Base-by-base conservation (phyloP, 1,140 invertebrate genomes). In the Rhyacophila brunnea region DNA sequence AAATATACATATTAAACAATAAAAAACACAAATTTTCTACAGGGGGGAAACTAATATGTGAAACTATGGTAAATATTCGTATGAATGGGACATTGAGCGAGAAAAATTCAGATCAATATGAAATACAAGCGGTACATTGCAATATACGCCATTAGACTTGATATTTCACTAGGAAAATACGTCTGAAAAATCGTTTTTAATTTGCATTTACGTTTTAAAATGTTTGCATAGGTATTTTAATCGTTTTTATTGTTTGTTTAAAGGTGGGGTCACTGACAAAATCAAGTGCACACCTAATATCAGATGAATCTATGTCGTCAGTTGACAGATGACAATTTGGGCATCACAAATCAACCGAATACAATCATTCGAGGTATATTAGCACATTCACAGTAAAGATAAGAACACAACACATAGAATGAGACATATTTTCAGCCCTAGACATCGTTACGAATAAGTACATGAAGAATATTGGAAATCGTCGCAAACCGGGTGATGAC, bases 401-500 rank as follows among this genome's bases (percentile, higher is more conserved):
- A 9, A 28, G 23, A 28, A 9, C 9, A 28, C 3, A 28, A 46
- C 18, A 46, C n/a, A 53, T 17, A 20, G 17, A 36, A 50, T 17
- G 17, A 17, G n/a, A 36, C 10, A 38, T n/a, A n/a, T 35, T 2
- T 19, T 15, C 2, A 36, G 38, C 9, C 14, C 15, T 35, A 50
- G 17, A 14, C 15, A 3, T 50, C 17, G 18, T 9, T 36, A 20
- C n/a, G 11, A 2, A 36, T 38, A 13, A 38, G 34, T 50, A 20
- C 50, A 43, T 42, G 18, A 53, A 23, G 50, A 53, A 53, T 53
- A 20, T 53, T 42, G 40, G 44, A 60, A 53, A 60, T 47, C 46
- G 46, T 50, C 44, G 52, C 50, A 34, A 53, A 56, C 47, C 75
- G 76, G 75, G 71, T 73, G 75, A 77, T 78, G 76, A 78, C 76